Evolutionary conservation across 2,797 vertebrate genomes (phyloP), one percentile per base, ranked within the genome.

Genomic region (Enteromius paludinosus): DNA sequence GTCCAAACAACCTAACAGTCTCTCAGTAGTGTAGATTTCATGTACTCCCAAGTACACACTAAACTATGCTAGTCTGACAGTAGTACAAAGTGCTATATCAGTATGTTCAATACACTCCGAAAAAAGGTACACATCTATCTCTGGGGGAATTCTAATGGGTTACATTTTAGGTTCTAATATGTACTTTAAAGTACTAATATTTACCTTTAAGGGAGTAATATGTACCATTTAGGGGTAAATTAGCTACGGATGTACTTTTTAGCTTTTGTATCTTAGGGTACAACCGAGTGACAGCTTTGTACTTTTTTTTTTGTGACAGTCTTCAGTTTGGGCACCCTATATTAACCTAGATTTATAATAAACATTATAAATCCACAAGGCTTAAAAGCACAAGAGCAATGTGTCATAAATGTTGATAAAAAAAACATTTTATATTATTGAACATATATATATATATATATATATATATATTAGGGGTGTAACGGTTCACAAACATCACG

Each of bases 1-100:
- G 56, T 83, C 91, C 20, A 84, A 35, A 23, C 89, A 64, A 6
- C 68, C 86, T 18, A 82, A 84, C 5, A 83, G 86, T 49, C 85
- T 89, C 7, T 23, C 87, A 76, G 35, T 90, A 85, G 89, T 92
- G 71, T 92, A 90, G 90, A 81, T 65, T 54, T 66, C 18, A 25
- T 82, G 2, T 38, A 59, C 15, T 49, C 35, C 54, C 6, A 54
- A 56, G 52, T 64, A 23, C 10, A 64, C 18, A 33, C 45, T 69
- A 59, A 74, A 62, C 20, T 80, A 43, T 33, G 15, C 33, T 41
- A 56, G 47, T 72, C 78, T 70, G 49, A 52, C 4, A 3, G 65
- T 69, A 20, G 6, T n/a, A 47, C 43, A 70, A 17, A 70, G 28
- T 54, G 47, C 20, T 52, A 3, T 52, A 3, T 54, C 15, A 54